Percentiles rank a stretch among this genome's conserved stretches.
phyloP scores from a whole-genome alignment of 2,113 vertebrate genomes.

The Rhinogobius similis region DNA sequence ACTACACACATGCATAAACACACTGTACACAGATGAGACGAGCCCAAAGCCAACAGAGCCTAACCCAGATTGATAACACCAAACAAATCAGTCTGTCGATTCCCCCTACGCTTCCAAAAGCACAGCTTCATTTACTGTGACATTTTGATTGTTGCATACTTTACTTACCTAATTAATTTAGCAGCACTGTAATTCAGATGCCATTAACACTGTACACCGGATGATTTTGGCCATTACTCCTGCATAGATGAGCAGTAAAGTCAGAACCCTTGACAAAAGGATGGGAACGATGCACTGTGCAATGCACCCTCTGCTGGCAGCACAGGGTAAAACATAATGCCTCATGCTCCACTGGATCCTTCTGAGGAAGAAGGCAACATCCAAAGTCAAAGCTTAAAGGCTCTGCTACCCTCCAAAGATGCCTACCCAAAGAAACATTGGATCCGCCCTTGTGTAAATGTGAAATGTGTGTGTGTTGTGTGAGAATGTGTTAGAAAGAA shows the following conservation, averaged over 20 bases:
- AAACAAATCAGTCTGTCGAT: constrained; percentile 72
- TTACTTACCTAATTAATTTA: constrained; percentile 69
- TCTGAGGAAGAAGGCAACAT: constrained; percentile 39
- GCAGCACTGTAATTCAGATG: constrained; percentile 69
- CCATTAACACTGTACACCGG: constrained; percentile 65
- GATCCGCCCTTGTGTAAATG: constrained; percentile 18
- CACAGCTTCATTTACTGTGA: constrained; percentile 64
- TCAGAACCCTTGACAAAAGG: constrained; percentile 55
- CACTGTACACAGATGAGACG: constrained; percentile 42
- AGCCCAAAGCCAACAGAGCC: constrained; percentile 64
- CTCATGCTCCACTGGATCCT: constrained; percentile 4
- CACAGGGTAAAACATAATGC: constrained; percentile 13
- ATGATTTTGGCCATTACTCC: constrained; percentile 66
- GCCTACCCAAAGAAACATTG: constrained; percentile 26
- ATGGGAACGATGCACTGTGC: constrained; percentile 35
- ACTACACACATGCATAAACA: constrained; percentile 36
- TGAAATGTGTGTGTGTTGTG: background rate
- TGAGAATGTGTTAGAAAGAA: constrained; percentile 8
- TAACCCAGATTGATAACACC: constrained; percentile 74
- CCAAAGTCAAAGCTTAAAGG: constrained; percentile 51
- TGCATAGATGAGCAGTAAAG: constrained; percentile 52
- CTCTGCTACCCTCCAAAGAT: constrained; percentile 45
- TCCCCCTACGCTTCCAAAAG: constrained; percentile 52
- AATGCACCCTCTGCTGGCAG: constrained; percentile 67
- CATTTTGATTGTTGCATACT: constrained; percentile 67